phyloP scores from a whole-genome alignment of 2,888 invertebrate genomes.

The Epicampocera succincta region DNA sequence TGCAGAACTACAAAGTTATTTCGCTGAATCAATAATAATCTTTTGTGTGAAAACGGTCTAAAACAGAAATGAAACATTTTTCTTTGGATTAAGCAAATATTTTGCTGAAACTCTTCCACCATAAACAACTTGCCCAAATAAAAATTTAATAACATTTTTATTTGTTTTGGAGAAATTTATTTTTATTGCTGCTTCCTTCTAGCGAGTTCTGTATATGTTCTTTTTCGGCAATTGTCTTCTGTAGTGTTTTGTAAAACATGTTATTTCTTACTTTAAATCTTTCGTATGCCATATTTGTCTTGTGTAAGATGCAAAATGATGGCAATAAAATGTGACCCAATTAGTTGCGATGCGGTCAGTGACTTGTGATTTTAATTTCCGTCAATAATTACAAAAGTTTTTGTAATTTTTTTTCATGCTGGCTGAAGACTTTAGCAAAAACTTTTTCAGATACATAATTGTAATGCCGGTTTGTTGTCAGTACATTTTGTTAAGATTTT shows the following conservation, averaged over 20 bases:
- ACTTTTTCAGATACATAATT: background rate
- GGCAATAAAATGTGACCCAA: slow-evolving; percentile 66
- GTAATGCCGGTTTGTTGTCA: background rate
- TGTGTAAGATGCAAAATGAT: slow-evolving; percentile 36
- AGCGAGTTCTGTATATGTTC: too few relatives aligned
- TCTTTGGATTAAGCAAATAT: too few relatives aligned
- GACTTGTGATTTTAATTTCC: slow-evolving; percentile 50
- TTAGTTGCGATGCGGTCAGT: slow-evolving; percentile 60
- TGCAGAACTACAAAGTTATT: too few relatives aligned
- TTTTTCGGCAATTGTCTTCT: background rate
- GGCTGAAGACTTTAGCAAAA: background rate
- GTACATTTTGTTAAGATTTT: slow-evolving; percentile 32
- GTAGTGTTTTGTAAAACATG: slow-evolving; percentile 10
- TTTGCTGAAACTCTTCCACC: too few relatives aligned
- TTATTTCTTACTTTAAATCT: slow-evolving; percentile 11
- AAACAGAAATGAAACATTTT: too few relatives aligned
- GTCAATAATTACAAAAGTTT: slow-evolving; percentile 32
- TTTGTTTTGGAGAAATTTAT: too few relatives aligned
- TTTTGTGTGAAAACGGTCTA: too few relatives aligned
- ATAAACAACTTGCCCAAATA: too few relatives aligned
- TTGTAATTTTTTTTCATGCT: background rate
- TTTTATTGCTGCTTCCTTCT: too few relatives aligned
- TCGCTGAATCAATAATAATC: too few relatives aligned
- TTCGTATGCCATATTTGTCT: slow-evolving; percentile 10
- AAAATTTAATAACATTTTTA: too few relatives aligned